A percentile compares a stretch with the other conserved stretches of the same genome.
Evolutionary conservation across 2,113 vertebrate species (phyloP).

Genomic region (Mastomys coucha): DNA sequence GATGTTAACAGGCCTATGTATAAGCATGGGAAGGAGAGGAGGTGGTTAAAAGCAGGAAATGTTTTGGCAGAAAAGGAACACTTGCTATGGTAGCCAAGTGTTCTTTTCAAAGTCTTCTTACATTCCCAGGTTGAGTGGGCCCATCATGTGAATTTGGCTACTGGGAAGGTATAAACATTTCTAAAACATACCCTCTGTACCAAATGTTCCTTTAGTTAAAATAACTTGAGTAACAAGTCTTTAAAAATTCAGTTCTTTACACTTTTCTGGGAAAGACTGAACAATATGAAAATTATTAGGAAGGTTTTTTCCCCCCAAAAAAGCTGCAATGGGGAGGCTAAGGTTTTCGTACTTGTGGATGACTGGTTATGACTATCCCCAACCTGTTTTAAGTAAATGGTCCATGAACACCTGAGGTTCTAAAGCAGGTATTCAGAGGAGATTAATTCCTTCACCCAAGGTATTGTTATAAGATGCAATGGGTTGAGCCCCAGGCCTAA

Average conservation of each 20-base stretch:
- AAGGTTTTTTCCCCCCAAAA: accelerated
- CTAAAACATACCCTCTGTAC: slow-evolving; percentile 73
- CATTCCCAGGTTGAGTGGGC: slow-evolving; percentile 71
- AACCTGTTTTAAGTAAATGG: not conserved
- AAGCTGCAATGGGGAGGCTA: not conserved
- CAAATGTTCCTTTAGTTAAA: slow-evolving; percentile 79
- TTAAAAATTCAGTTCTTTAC: slow-evolving; percentile 31
- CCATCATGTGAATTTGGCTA: slow-evolving; percentile 67
- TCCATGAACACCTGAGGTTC: not conserved
- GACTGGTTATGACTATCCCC: not conserved
- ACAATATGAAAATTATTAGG: not conserved
- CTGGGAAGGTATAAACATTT: slow-evolving; percentile 76
- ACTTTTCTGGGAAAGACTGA: slow-evolving; percentile 32
- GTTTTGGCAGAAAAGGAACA: slow-evolving; percentile 66
- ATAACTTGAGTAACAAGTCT: slow-evolving; percentile 57
- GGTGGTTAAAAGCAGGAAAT: slow-evolving; percentile 48
- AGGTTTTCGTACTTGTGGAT: not conserved
- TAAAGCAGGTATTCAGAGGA: not conserved
- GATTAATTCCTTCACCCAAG: not conserved
- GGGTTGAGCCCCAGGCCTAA: not conserved
- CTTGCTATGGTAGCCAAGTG: slow-evolving; percentile 71
- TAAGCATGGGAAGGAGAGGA: slow-evolving; percentile 39
- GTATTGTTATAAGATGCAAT: not conserved
- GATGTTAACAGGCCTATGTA: not conserved
- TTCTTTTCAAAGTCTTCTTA: slow-evolving; percentile 54